These are phyloP conservation scores for Microctonus hyperodae DNA, from an alignment of 2,888 invertebrate species.

Conservation along the genomic window DNA sequence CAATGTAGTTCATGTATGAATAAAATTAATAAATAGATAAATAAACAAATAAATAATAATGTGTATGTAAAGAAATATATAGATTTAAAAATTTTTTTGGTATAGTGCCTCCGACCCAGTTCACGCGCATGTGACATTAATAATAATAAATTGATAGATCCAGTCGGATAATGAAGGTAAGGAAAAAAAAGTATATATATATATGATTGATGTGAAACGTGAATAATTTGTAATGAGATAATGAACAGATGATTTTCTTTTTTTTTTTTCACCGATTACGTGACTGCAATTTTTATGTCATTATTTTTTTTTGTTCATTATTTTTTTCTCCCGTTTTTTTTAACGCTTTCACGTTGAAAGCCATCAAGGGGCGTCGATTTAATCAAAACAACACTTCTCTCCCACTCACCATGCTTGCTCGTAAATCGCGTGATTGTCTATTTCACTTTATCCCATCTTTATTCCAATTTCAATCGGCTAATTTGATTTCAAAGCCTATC, in stretches of 20 bases:
- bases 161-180: background rate
- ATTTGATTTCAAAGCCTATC: conserved; percentile 18
- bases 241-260: background rate
- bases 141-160: background rate
- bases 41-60: conserved; percentile 6
- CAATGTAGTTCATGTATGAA: too few species aligned
- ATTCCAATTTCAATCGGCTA: conserved; percentile 20
- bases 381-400: background rate
- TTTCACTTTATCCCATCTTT: background rate
- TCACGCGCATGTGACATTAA: conserved; percentile 35
- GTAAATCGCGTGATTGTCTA: conserved; percentile 24
- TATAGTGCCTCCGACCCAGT: conserved; percentile 54
- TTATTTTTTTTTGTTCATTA: background rate
- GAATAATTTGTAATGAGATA: background rate
- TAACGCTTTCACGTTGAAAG: background rate
- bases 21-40: background rate
- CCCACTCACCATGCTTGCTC: background rate
- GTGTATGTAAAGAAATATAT: conserved; percentile 15
- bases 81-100: conserved; percentile 30
- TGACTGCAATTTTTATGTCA: background rate
- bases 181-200: background rate
- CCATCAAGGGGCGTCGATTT: background rate
- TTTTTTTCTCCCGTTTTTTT: background rate
- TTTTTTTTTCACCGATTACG: background rate
- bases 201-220: background rate